phyloP scores from a whole-genome alignment of 2,113 vertebrate genomes.

The Harpagus bidentatus region DNA sequence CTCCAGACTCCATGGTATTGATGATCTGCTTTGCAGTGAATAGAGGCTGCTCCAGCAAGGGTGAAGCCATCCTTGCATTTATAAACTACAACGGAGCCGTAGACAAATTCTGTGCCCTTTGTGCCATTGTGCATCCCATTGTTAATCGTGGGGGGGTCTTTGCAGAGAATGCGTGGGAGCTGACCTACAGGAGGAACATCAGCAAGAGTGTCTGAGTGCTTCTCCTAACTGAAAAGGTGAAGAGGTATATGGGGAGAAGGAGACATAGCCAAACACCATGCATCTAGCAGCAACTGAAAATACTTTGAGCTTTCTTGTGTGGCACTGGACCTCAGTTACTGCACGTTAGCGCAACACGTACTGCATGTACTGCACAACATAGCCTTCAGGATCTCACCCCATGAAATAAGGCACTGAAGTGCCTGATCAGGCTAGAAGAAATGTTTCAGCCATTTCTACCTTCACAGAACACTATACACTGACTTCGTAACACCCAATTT shows the following conservation, averaged over 20 bases:
- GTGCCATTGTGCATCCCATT: not conserved
- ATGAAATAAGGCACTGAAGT: not conserved
- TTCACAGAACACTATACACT: not conserved
- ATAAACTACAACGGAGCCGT: not conserved
- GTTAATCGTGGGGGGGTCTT: not conserved
- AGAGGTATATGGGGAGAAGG: not conserved
- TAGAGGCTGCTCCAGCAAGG: not conserved
- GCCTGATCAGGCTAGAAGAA: not conserved
- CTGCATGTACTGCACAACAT: too few species aligned
- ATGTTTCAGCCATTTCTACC: not conserved
- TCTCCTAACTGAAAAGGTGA: not conserved
- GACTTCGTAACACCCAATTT: not conserved
- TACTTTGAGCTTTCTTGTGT: not conserved
- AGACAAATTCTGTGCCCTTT: not conserved
- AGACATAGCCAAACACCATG: not conserved
- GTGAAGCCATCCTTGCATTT: not conserved
- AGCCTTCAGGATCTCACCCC: not conserved
- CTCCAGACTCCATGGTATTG: not conserved
- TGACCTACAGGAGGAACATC: not conserved
- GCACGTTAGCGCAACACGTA: not conserved
- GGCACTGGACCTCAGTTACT: not conserved
- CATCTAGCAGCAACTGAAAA: not conserved
- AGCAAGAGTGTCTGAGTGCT: not conserved
- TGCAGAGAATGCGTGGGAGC: accelerated
- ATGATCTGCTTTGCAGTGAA: not conserved